Percentiles rank a stretch among this genome's conserved stretches.
phyloP scores from a whole-genome alignment of 2,888 invertebrate genomes.

The Nymphalis urticae region DNA sequence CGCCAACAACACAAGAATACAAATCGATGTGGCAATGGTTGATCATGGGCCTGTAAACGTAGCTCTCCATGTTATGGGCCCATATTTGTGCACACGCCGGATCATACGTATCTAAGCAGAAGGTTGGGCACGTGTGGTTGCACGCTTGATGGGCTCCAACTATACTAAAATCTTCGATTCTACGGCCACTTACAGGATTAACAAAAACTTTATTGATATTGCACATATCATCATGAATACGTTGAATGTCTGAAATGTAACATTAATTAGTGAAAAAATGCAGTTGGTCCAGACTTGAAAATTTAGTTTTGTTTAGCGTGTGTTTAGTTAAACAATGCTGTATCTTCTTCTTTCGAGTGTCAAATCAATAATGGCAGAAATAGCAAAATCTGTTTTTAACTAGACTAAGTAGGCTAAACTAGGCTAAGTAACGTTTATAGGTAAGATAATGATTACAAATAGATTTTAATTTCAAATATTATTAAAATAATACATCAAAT shows the following conservation, averaged over 20 bases:
- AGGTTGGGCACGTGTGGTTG: slow-evolving; percentile 70
- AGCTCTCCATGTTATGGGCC: slow-evolving; percentile 42
- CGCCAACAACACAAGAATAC: slow-evolving; percentile 62
- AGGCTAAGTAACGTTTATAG: too few species aligned
- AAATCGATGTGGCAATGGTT: slow-evolving; percentile 75
- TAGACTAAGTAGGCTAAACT: too few species aligned
- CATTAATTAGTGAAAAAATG: background rate
- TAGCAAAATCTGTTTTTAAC: too few species aligned
- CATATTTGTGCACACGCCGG: slow-evolving; percentile 68
- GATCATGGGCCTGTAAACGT: slow-evolving; percentile 54
- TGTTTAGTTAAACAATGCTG: too few species aligned
- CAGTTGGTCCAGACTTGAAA: too few species aligned
- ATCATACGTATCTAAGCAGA: slow-evolving; percentile 63
- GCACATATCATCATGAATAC: slow-evolving; percentile 50
- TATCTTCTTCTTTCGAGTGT: too few species aligned
- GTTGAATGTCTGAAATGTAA: slow-evolving; percentile 49
- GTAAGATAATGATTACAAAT: too few species aligned
- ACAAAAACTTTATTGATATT: slow-evolving; percentile 35
- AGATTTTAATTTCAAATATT: too few species aligned
- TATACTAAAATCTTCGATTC: slow-evolving; percentile 58
- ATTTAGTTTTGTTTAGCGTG: too few species aligned
- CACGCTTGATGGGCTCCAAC: slow-evolving; percentile 66
- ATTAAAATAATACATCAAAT: too few species aligned
- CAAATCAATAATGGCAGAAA: too few species aligned
- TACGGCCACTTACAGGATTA: slow-evolving; percentile 42